These are phyloP conservation scores for Leptarthrus brevirostris DNA, from an alignment of 2,888 invertebrate species.

Conservation along the genomic window DNA sequence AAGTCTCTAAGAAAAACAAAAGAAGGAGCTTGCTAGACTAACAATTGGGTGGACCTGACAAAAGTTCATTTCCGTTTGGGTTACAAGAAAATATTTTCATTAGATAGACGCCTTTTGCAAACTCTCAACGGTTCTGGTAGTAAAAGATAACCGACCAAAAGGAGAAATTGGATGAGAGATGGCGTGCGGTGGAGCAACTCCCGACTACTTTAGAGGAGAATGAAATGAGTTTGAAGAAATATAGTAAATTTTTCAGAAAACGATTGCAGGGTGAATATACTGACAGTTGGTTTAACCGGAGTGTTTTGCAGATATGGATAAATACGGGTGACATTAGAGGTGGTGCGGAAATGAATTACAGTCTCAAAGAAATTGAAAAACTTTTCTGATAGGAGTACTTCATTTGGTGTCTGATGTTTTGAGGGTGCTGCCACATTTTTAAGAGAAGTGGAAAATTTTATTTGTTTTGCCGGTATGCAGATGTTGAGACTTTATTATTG, in stretches of 20 bases:
- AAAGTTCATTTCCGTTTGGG: constrained; percentile 48
- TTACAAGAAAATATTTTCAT: constrained; percentile 49
- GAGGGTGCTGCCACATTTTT: too few species aligned
- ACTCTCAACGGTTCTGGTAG: constrained; percentile 2
- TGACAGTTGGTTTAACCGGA: not conserved
- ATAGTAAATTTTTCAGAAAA: not conserved
- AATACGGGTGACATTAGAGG: not conserved
- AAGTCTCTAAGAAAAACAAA: constrained; percentile 33
- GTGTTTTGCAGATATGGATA: not conserved
- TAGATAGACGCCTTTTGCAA: constrained; percentile 43
- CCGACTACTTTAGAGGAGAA: not conserved
- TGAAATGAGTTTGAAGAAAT: constrained; percentile 4
- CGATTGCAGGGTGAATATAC: not conserved
- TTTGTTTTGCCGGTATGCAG: too few species aligned
- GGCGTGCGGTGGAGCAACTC: not conserved
- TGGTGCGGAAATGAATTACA: constrained; percentile 25
- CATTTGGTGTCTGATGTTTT: not conserved
- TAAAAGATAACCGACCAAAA: not conserved
- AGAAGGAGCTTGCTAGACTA: constrained; percentile 19
- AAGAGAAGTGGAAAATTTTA: too few species aligned
- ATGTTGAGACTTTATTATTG: too few species aligned
- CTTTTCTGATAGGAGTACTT: constrained; percentile 15
- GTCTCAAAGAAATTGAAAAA: constrained; percentile 41
- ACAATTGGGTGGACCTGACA: constrained; percentile 43
- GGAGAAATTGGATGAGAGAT: not conserved